Base-by-base conservation (phyloP, 2,113 vertebrate genomes). In the sheep (Ovis aries) region DNA sequence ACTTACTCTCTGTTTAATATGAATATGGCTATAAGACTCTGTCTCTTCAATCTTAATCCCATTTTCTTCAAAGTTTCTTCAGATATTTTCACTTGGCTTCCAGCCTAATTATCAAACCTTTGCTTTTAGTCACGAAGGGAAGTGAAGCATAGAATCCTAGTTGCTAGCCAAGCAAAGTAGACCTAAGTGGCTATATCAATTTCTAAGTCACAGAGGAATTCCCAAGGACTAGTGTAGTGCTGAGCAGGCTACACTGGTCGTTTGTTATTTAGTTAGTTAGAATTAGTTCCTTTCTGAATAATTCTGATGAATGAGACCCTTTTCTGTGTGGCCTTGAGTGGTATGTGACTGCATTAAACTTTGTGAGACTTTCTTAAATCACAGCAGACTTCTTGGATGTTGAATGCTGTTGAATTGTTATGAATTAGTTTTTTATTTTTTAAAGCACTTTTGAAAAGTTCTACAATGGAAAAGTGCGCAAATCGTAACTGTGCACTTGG, bases 161-260 rank as follows among this genome's bases (percentile, higher is more conserved):
- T 55, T 92, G n/a, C 50, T 89, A 83, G 33, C 40, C 60, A 52
- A 93, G 45, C 13, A 77, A 92, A 95, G 71, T 45, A 81, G 95
- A 87, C 12, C 40, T 74, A 90, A 97, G 90, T 88, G 40, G 33
- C 77, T 77, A 2, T 97, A 85, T 71, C 67, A 88, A 17, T 84
- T 88, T 83, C 92, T 82, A 62, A 96, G 50, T 67, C 60, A 88
- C 91, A 96, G 84, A 97, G 85, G 60, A 92, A 78, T 95, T 92
- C 67, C 57, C 36, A 48, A 71, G 67, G n/a, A 88, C 50, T 48
- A 78, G 57, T 23, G 23, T 12, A 43, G 45, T 43, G 25, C 48
- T 27, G 45, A 94, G 74, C 7, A 23, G 31, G 19, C 55, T 55
- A 27, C 3, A 29, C 45, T 67, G 59, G 55, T 48, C 17, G 16